These are phyloP conservation scores for Streptopelia turtur DNA, from an alignment of 2,797 vertebrate species.

Conservation along the genomic window DNA sequence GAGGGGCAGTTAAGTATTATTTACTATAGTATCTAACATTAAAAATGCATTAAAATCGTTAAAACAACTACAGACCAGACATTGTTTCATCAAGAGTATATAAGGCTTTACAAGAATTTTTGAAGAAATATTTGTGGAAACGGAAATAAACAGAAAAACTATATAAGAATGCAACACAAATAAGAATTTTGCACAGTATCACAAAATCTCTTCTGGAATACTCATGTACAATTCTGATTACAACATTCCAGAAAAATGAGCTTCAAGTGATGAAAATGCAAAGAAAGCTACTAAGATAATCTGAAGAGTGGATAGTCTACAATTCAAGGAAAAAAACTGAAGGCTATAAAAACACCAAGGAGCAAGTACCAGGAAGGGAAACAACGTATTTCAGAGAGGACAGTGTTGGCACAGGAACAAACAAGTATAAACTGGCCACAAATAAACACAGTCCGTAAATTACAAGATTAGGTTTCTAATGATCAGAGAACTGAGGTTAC, in stretches of 20 bases:
- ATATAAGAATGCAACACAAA: background rate
- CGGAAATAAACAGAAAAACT: background rate
- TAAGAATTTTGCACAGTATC: background rate
- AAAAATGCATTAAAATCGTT: background rate
- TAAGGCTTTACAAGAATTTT: background rate
- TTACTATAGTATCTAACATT: background rate
- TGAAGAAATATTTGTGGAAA: background rate
- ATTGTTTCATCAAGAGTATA: background rate
- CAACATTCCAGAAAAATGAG: background rate
- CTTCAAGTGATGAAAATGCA: background rate
- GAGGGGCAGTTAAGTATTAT: background rate
- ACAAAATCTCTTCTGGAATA: background rate
- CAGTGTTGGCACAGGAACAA: slow-evolving; percentile 25
- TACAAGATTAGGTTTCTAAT: slow-evolving; percentile 63
- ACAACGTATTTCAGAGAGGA: background rate
- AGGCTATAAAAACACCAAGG: background rate
- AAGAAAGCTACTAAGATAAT: background rate
- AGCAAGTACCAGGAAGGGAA: background rate
- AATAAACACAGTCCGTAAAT: slow-evolving; percentile 38
- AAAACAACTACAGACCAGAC: background rate
- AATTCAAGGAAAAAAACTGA: background rate
- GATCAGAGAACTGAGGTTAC: slow-evolving; percentile 46
- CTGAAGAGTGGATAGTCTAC: background rate
- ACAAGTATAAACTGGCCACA: slow-evolving; percentile 50
- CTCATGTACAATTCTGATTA: background rate